A percentile compares a stretch with the other conserved stretches of the same genome.
These are phyloP conservation scores for Micrastur ruficollis DNA, from an alignment of 2,797 vertebrate species.

Conservation along the genomic window DNA sequence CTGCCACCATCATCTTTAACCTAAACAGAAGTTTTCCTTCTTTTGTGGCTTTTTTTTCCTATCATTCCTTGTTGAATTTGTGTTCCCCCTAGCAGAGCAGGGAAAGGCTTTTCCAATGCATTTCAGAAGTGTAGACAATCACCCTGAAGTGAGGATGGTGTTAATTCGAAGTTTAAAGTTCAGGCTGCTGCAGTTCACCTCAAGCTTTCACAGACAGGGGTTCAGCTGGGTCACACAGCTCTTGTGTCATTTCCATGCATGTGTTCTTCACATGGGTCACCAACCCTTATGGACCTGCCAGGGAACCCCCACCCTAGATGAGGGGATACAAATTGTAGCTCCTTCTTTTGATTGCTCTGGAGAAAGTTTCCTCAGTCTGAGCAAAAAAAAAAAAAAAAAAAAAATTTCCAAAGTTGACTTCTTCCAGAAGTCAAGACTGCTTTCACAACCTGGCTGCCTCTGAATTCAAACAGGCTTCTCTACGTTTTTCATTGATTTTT, in stretches of 20 bases:
- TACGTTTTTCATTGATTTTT: not conserved
- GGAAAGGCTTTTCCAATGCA: not conserved
- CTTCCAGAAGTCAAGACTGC: not conserved
- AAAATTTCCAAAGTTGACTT: not conserved
- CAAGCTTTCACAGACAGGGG: not conserved
- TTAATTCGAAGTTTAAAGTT: not conserved
- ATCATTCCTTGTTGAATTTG: not conserved
- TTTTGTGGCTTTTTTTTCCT: not conserved
- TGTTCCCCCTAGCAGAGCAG: not conserved
- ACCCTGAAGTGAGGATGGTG: not conserved
- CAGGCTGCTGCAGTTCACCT: not conserved
- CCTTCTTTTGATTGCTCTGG: not conserved
- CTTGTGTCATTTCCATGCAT: not conserved
- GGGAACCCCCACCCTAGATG: not conserved
- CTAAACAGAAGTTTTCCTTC: not conserved
- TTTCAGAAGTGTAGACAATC: not conserved
- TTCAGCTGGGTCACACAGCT: not conserved
- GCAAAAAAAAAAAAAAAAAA: not conserved
- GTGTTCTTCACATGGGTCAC: not conserved
- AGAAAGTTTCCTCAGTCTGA: not conserved
- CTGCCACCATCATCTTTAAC: not conserved
- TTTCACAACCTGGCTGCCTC: not conserved
- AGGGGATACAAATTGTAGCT: not conserved
- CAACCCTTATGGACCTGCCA: not conserved
- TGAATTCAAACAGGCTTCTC: not conserved